A percentile compares a stretch with the other conserved stretches of the same genome.
Evolutionary conservation across 2,888 invertebrate species (phyloP).

Genomic region (Drosophila colorata): DNA sequence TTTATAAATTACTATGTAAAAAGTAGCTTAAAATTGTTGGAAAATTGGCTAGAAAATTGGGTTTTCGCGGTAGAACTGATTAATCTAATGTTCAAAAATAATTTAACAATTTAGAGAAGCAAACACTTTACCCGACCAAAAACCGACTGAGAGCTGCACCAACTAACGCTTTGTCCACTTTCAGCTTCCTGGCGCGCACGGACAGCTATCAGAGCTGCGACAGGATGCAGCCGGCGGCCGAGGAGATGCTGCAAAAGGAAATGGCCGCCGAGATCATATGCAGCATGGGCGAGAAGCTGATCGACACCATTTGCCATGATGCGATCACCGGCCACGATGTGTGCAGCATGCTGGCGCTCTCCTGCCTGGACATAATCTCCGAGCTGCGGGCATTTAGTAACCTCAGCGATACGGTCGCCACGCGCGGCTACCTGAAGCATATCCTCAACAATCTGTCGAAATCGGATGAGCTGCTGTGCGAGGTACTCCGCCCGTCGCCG

Average conservation of each 20-base stretch:
- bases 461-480: conserved; percentile 89
- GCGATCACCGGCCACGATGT: conserved; percentile 95
- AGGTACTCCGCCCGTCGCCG: conserved; percentile 89
- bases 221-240: conserved; percentile 84
- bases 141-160: background rate
- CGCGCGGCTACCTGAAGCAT: conserved; percentile 91
- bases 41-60: too few species aligned
- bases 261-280: conserved; percentile 88
- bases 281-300: conserved; percentile 92
- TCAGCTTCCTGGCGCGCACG: conserved; percentile 88
- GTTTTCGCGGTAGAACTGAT: too few species aligned
- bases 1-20: too few species aligned
- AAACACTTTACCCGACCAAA: too few species aligned
- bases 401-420: conserved; percentile 88
- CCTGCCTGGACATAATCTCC: conserved; percentile 92
- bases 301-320: conserved; percentile 93
- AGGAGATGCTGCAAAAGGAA: conserved; percentile 64
- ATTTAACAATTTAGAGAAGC: too few species aligned
- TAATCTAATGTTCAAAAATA: too few species aligned
- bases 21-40: too few species aligned
- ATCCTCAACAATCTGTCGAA: conserved; percentile 92
- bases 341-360: conserved; percentile 94
- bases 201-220: conserved; percentile 87
- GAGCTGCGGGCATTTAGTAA: conserved; percentile 90
- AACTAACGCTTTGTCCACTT: conserved; percentile 32